Conservation (phyloP, 2,113 vertebrate genomes). For the Prionailurus bengalensis region DNA sequence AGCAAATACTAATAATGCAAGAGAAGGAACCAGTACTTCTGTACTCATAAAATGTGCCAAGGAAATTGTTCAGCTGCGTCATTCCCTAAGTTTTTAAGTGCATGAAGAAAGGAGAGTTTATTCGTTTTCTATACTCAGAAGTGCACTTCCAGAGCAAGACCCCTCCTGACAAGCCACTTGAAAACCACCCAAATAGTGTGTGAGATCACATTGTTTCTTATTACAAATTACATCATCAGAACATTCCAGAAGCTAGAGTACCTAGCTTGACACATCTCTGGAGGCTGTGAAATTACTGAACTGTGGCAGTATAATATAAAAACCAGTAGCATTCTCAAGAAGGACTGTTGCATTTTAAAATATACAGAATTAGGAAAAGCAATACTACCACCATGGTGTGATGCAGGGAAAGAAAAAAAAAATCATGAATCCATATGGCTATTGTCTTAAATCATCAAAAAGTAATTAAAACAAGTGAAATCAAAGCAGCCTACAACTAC, state of each 20-base stretch:
- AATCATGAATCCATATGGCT: conserved; percentile 63
- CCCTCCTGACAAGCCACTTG: neutral
- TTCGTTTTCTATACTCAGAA: neutral
- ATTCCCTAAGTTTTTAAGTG: neutral
- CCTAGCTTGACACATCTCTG: neutral
- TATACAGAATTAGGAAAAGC: neutral
- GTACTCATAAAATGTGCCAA: neutral
- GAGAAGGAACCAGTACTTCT: neutral
- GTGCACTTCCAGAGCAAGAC: neutral
- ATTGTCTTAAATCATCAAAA: conserved; percentile 68
- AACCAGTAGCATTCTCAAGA: neutral
- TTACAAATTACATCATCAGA: conserved; percentile 14
- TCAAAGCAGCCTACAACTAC: conserved; percentile 43
- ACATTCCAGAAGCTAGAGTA: neutral
- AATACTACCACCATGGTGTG: neutral
- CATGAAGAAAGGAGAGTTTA: neutral
- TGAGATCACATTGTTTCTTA: neutral
- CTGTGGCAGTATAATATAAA: neutral
- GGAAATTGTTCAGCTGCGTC: neutral
- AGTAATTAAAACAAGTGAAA: conserved; percentile 79
- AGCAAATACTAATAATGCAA: neutral
- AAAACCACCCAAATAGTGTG: neutral
- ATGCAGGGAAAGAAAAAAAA: neutral
- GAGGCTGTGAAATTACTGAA: conserved; percentile 12
- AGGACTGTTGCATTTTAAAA: neutral